A percentile compares a stretch with the other conserved stretches of the same genome.
phyloP scores from a whole-genome alignment of 2,797 vertebrate species.

The Antennarius maculatus region DNA sequence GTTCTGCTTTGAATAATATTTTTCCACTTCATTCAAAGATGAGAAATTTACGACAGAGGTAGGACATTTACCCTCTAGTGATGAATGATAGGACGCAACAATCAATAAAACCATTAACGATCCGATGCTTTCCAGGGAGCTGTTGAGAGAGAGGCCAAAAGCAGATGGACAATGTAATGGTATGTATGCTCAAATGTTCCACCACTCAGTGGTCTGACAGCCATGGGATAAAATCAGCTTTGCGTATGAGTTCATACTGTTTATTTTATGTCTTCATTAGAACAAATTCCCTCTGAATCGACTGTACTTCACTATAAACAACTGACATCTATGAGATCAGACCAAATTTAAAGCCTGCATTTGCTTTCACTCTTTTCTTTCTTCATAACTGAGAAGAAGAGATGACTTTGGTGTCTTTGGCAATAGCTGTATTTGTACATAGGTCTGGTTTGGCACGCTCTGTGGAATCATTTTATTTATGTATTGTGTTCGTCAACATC shows the following conservation, averaged over 20 bases:
- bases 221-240: constrained; percentile 13
- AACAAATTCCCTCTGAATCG: constrained; percentile 11
- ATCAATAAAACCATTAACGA: constrained; percentile 70
- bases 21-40: constrained; percentile 41
- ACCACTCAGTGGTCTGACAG: constrained; percentile 15
- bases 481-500: constrained; percentile 46
- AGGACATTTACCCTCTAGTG: constrained; percentile 52
- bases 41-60: constrained; percentile 30
- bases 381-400: constrained; percentile 13
- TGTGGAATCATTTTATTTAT: constrained; percentile 60
- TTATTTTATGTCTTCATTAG: constrained; percentile 12
- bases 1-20: background rate
- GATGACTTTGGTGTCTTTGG: constrained; percentile 49
- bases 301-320: constrained; percentile 10
- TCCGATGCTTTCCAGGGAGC: constrained; percentile 28
- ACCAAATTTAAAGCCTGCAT: constrained; percentile 20
- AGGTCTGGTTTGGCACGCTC: constrained; percentile 22
- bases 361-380: constrained; percentile 10
- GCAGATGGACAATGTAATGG: constrained; percentile 44
- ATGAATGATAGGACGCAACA: constrained; percentile 62
- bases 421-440: constrained; percentile 37
- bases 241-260: background rate
- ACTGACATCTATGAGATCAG: background rate
- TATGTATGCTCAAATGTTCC: constrained; percentile 30
- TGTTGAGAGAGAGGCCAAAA: constrained; percentile 33